A percentile compares a stretch with the other conserved stretches of the same genome.
phyloP scores from a whole-genome alignment of 2,797 vertebrate species.

The Vultur gryphus region DNA sequence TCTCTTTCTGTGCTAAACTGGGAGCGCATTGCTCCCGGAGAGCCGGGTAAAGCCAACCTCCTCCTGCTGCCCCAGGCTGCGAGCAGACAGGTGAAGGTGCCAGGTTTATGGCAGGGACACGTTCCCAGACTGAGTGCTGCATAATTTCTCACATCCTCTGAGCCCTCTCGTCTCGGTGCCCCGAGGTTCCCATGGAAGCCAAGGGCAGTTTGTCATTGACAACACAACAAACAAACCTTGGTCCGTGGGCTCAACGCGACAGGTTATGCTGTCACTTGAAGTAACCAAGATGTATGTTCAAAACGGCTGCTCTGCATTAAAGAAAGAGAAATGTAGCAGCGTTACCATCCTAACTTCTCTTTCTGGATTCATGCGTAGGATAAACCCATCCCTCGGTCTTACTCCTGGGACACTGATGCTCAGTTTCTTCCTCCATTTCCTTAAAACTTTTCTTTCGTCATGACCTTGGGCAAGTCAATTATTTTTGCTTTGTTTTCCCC shows the following conservation, averaged over 20 bases:
- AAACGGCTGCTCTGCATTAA: neutral
- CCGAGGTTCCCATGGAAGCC: neutral
- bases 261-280: neutral
- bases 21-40: neutral
- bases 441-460: neutral
- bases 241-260: accelerated
- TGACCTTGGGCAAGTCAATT: neutral
- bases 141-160: neutral
- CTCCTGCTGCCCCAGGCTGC: neutral
- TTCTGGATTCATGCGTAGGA: neutral
- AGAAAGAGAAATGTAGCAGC: neutral
- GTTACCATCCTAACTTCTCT: neutral
- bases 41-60: neutral
- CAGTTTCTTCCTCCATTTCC: neutral
- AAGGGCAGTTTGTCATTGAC: neutral
- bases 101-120: neutral
- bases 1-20: neutral
- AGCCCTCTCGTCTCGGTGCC: accelerated
- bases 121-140: neutral
- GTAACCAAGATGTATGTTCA: neutral
- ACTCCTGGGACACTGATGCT: neutral
- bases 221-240: neutral
- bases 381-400: neutral
- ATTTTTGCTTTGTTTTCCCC: neutral
- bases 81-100: neutral